Evolutionary conservation across 2,797 vertebrate genomes (phyloP), one percentile per base, ranked within the genome.

Genomic region (Coilia nasus): DNA sequence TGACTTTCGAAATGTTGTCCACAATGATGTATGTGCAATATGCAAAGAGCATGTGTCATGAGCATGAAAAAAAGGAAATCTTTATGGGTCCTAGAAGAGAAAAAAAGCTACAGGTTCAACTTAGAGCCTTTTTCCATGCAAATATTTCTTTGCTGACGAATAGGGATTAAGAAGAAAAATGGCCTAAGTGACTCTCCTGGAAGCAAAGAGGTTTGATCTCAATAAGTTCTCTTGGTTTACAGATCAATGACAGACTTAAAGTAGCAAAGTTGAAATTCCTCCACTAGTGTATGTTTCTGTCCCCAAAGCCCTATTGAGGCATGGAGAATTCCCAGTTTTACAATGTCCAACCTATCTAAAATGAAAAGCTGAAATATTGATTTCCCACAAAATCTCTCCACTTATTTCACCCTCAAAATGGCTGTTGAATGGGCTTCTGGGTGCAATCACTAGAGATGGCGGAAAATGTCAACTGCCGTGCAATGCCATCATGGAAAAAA

Each of bases 401-500:
- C 28, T 75, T 35, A 35, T 78, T 78, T 31, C 35, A 78, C 41
- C 31, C 35, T 78, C 71, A 44, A 5, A 44, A 21, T 78, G 71
- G 19, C 31, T 35, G 9, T 21, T 19, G 35, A 78, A 17, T 23
- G 35, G 0, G 19, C 35, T 23, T 81, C 83, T 64, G 84, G 81
- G 81, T 85, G 78, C 83, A 54, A 56, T 47, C 23, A 81, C 59
- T 47, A 67, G 10, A 41, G 54, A 57, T 78, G 71, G 71, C 41
- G 71, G 71, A 78, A 78, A 78, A 78, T 78, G 71, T 78, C 71
- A 78, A 78, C 71, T 78, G 71, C 31, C 5, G 35, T 44, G 35
- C 12, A 75, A 78, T 78, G 71, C 71, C 85, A 86, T 89, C 87
- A 89, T 89, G 89, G 89, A 89, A 89, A 87, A 84, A 88, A 86